Evolutionary conservation across 1,140 invertebrate species (phyloP).

Genomic region (Latrodectus geometricus): DNA sequence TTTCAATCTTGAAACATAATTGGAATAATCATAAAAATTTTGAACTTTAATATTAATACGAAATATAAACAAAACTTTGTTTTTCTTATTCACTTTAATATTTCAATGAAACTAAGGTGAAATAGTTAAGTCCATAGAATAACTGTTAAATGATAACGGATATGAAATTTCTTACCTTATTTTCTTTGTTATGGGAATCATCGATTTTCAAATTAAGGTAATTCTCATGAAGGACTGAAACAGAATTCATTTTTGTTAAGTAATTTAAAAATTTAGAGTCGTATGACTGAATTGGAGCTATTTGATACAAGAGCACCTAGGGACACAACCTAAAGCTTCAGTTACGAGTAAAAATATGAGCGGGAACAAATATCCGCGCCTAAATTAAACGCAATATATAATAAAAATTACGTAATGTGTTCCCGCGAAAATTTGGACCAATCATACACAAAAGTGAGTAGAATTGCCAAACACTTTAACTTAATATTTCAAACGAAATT

Average conservation of each 20-base stretch:
- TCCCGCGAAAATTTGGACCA: slow-evolving; percentile 15
- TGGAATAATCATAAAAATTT: not conserved
- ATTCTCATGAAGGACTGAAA: not conserved
- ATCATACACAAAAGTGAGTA: not conserved
- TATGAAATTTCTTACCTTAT: slow-evolving; percentile 2
- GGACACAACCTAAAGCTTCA: not conserved
- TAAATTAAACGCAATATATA: too few species aligned
- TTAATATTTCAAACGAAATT: too few species aligned
- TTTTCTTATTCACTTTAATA: not conserved
- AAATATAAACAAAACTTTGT: not conserved
- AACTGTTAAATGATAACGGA: not conserved
- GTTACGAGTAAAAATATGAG: not conserved
- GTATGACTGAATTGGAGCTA: not conserved
- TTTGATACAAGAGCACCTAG: not conserved
- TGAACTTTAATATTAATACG: not conserved
- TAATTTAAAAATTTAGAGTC: too few species aligned
- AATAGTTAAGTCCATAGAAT: not conserved
- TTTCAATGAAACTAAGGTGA: not conserved
- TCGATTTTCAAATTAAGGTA: slow-evolving; percentile 4
- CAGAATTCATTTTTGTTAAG: not conserved
- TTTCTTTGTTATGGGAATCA: not conserved
- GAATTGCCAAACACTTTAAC: not conserved
- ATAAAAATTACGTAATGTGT: slow-evolving; percentile 2
- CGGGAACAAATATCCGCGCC: not conserved
- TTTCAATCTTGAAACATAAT: not conserved